These are phyloP conservation scores for Saccostrea cuccullata DNA, from an alignment of 1,140 invertebrate genomes.

Conservation along the genomic window DNA sequence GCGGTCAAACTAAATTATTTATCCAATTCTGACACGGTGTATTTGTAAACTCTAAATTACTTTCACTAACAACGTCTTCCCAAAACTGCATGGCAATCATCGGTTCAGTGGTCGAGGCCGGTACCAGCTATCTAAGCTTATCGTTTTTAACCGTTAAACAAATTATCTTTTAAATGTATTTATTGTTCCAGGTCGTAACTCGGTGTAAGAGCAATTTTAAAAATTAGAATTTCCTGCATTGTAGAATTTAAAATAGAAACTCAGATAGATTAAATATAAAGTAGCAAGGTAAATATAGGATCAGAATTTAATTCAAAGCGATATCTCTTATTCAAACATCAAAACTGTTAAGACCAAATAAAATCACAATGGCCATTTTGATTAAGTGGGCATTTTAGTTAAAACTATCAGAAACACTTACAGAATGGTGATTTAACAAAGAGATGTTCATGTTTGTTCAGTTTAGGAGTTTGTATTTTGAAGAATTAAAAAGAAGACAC, in stretches of 20 bases:
- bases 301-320: conserved; percentile 27
- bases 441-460: background rate
- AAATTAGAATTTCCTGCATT: background rate
- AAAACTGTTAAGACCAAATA: conserved; percentile 32
- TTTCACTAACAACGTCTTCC: background rate
- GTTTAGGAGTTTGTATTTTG: background rate
- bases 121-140: background rate
- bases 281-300: conserved; percentile 13
- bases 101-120: background rate
- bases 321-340: conserved; percentile 29
- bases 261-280: background rate
- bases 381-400: background rate
- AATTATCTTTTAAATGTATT: conserved; percentile 31
- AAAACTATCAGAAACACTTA: conserved; percentile 4
- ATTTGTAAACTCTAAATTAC: conserved; percentile 10
- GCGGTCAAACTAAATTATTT: conserved; percentile 1
- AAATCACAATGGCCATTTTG: conserved; percentile 13
- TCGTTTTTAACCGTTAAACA: conserved; percentile 33
- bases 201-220: conserved; percentile 33
- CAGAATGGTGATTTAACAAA: background rate
- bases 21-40: conserved; percentile 3
- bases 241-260: conserved; percentile 25
- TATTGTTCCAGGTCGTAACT: conserved; percentile 33
- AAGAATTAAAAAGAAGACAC: too few species aligned
- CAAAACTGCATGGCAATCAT: conserved; percentile 3